Conservation (phyloP, 2,888 invertebrate species). For the Mamestra brassicae region DNA sequence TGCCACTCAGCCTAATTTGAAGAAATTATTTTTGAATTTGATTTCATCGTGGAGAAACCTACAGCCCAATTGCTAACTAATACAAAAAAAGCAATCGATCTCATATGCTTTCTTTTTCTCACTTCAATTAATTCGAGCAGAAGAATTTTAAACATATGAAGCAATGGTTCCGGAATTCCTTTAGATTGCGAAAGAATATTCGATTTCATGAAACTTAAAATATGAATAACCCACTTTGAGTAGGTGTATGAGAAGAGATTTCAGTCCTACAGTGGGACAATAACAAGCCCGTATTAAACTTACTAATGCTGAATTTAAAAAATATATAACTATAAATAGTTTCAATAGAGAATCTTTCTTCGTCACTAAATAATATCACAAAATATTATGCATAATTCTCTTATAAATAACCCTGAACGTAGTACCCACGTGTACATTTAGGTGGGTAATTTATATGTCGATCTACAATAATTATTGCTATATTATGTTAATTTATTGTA, state of each 20-base stretch:
- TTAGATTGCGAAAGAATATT: too few relatives aligned
- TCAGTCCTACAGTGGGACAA: neutral
- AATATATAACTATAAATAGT: neutral
- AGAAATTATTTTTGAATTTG: too few relatives aligned
- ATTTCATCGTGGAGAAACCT: neutral
- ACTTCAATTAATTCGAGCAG: too few relatives aligned
- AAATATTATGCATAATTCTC: conserved; percentile 18
- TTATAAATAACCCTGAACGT: conserved; percentile 42
- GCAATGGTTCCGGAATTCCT: too few relatives aligned
- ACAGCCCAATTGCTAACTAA: neutral
- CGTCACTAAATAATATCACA: conserved; percentile 30
- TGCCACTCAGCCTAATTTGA: too few relatives aligned
- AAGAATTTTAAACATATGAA: too few relatives aligned
- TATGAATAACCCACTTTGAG: neutral
- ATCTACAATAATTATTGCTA: conserved; percentile 53
- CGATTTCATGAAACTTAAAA: too few relatives aligned
- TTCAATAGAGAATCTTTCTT: conserved; percentile 9
- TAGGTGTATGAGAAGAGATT: neutral
- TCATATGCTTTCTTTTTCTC: too few relatives aligned
- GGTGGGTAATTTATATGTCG: conserved; percentile 48
- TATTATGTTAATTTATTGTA: conserved; percentile 58
- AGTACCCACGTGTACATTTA: conserved; percentile 37
- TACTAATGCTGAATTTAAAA: neutral
- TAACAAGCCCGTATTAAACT: neutral
- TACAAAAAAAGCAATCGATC: too few relatives aligned